Base-by-base conservation (phyloP, 35 echinoderm and acorn worm genomes). In the Lytechinus pictus region DNA sequence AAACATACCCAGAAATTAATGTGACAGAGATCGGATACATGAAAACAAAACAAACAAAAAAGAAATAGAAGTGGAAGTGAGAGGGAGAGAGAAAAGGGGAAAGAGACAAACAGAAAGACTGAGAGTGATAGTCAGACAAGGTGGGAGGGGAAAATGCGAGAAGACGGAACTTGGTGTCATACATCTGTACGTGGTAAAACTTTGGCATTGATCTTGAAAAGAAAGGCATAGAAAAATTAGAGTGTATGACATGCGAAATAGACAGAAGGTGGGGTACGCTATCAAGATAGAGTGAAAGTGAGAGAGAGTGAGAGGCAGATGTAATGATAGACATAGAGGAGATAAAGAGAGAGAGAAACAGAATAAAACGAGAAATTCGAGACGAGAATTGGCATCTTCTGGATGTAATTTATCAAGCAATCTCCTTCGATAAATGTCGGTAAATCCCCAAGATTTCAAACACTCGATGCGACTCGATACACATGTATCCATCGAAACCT, bases 371-470 rank as follows among this genome's bases (percentile, higher is more conserved):
- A 79, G 66, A 79, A 79, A 79, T 79, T 79, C 21, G 19, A 79
- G 66, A 79, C 66, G 66, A n/a, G 66, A 79, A 6, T 79, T 79
- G 66, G 66, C 66, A 79, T 79, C 66, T 79, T 79, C 66, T 79
- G 66, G 66, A 79, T 79, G 66, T n/a, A 79, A 79, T 79, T 79
- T 79, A 79, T 79, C 66, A 79, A 79, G 66, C 66, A 79, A 79
- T 79, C 66, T 79, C 66, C 66, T 79, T 79, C 66, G 66, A 79
- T 79, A 79, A 79, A 79, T 24, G 66, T 79, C 66, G 66, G 66
- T 79, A 79, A 79, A 79, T 79, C 66, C 66, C 19, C 66, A 24
- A 79, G 66, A 79, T 79, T 79, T 79, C 66, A 79, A 79, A 79
- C 14, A 79, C 66, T 71, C 19, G 66, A 79, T 79, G n/a, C 66